Evolutionary conservation across 2,888 invertebrate species (phyloP).

Genomic region (Agrotis exclamationis): DNA sequence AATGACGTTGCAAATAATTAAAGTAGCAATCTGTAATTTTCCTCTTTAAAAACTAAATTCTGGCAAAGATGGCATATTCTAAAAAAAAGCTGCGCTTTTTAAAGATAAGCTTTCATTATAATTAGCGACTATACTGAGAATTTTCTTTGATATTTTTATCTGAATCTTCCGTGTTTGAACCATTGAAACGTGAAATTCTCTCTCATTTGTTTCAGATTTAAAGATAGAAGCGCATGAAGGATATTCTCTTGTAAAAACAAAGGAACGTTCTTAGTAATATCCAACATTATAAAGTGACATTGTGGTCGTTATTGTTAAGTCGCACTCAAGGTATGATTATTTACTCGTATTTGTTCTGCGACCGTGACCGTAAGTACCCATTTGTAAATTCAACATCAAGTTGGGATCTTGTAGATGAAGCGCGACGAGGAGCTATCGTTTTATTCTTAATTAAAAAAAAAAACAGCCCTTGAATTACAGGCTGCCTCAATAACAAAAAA

Average conservation of each 20-base stretch:
- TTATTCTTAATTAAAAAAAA: constrained; percentile 14
- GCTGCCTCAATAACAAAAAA: constrained; percentile 11
- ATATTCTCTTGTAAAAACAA: constrained; percentile 41
- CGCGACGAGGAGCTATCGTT: neutral
- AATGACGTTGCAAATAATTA: constrained; percentile 27
- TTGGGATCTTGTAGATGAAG: constrained; percentile 23
- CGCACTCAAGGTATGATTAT: constrained; percentile 52
- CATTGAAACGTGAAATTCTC: constrained; percentile 28
- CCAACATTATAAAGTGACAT: constrained; percentile 59
- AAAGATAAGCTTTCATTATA: constrained; percentile 25
- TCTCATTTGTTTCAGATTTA: constrained; percentile 33
- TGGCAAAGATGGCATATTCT: neutral
- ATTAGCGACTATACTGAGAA: constrained; percentile 33
- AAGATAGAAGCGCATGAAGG: constrained; percentile 19
- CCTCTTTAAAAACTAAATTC: constrained; percentile 3
- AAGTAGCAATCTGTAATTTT: constrained; percentile 17
- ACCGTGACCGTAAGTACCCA: constrained; percentile 52
- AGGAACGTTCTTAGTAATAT: constrained; percentile 50
- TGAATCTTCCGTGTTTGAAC: constrained; percentile 21
- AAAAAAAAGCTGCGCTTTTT: constrained; percentile 23
- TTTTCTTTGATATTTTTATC: constrained; percentile 45
- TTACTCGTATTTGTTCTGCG: constrained; percentile 63
- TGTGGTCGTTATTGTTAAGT: constrained; percentile 64
- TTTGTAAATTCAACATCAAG: constrained; percentile 42
- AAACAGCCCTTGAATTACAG: neutral